Conservation (phyloP, 2,888 invertebrate species). For the Tenthredo amoena region DNA sequence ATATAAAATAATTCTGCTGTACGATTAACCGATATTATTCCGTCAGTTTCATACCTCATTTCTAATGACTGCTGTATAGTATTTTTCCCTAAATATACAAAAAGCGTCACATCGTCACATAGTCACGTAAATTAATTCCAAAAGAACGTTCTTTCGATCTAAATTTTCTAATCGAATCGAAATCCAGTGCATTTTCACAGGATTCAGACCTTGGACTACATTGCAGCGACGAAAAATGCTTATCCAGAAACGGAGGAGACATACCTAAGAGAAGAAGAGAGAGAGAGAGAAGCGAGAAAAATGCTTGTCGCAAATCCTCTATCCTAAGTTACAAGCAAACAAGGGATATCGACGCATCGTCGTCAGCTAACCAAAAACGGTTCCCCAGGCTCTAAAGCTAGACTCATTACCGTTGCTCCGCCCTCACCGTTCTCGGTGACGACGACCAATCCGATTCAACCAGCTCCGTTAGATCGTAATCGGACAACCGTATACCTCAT, state of each 20-base stretch:
- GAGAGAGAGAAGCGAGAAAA: conserved; percentile 40
- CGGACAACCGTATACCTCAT: conserved; percentile 68
- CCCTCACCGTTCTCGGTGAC: conserved; percentile 74
- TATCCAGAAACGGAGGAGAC: conserved; percentile 37
- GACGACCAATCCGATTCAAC: conserved; percentile 74
- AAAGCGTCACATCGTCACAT: neutral
- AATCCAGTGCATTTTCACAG: too few species aligned
- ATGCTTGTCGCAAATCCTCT: conserved; percentile 47
- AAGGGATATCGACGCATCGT: conserved; percentile 56
- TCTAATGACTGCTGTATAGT: neutral
- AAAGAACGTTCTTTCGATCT: neutral
- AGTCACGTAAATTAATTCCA: neutral
- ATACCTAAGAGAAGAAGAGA: neutral
- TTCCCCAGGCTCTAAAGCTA: conserved; percentile 68
- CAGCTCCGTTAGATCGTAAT: conserved; percentile 71
- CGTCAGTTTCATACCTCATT: neutral
- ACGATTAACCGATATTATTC: neutral
- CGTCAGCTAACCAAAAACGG: conserved; percentile 58
- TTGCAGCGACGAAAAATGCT: neutral
- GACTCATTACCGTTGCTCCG: conserved; percentile 77
- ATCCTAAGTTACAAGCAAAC: neutral
- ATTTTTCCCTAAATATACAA: neutral
- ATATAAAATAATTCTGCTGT: conserved; percentile 37
- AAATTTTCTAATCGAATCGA: too few species aligned
- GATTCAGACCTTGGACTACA: too few species aligned